phyloP scores from a whole-genome alignment of 1,140 invertebrate genomes.

The Prorops nasuta region DNA sequence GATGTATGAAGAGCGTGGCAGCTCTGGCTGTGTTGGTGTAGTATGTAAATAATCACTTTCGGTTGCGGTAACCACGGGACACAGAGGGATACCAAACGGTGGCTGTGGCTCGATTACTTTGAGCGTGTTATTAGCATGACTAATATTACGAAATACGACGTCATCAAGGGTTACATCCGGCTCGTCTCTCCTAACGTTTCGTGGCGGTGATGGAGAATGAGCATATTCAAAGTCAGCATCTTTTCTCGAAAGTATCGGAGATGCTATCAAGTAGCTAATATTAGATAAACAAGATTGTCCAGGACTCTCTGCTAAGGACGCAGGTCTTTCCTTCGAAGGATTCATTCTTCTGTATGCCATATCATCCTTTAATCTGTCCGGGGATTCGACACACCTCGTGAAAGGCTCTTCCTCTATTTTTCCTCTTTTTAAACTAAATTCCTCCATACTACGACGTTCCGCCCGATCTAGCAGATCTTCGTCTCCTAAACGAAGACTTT shows the following conservation, averaged over 20 bases:
- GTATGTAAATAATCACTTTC: constrained; percentile 82
- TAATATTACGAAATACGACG: constrained; percentile 76
- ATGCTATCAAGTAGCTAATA: constrained; percentile 72
- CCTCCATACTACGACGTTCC: constrained; percentile 68
- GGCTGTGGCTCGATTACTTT: constrained; percentile 73
- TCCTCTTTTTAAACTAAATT: constrained; percentile 29
- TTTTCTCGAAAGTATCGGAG: constrained; percentile 59
- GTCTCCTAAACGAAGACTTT: constrained; percentile 76
- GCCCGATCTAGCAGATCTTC: constrained; percentile 77
- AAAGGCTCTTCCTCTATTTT: constrained; percentile 5
- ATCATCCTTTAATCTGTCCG: constrained; percentile 72
- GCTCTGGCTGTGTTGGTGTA: constrained; percentile 58
- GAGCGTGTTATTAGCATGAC: constrained; percentile 70
- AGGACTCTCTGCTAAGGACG: constrained; percentile 51
- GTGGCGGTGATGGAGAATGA: background rate
- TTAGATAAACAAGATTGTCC: constrained; percentile 61
- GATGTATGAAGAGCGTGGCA: constrained; percentile 62
- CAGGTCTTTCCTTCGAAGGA: constrained; percentile 54
- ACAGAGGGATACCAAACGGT: constrained; percentile 85
- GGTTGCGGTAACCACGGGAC: constrained; percentile 72
- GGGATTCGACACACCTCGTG: constrained; percentile 33
- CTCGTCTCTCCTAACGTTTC: constrained; percentile 57
- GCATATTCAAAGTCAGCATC: constrained; percentile 6
- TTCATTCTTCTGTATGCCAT: constrained; percentile 76
- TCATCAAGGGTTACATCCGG: constrained; percentile 83